Conservation (phyloP, 2,888 invertebrate species). For the Schrankia costaestrigalis region DNA sequence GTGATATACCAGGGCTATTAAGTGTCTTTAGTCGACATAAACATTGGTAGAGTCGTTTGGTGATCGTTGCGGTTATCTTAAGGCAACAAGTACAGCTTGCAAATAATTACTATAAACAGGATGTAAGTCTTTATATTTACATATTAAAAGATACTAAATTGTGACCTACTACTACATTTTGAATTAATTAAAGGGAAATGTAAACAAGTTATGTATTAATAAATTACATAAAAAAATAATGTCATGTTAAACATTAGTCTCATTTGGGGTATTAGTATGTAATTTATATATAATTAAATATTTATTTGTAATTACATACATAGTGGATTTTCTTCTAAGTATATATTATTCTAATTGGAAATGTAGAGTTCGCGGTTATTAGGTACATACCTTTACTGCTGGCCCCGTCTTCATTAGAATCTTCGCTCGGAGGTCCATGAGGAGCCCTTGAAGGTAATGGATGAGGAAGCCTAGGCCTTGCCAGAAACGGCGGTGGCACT, state of each 20-base stretch:
- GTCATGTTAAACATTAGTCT: too few relatives aligned
- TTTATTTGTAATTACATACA: too few relatives aligned
- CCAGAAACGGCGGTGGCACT: slow-evolving; percentile 80
- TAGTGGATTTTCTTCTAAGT: too few relatives aligned
- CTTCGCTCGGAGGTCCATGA: slow-evolving; percentile 77
- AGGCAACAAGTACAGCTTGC: not conserved
- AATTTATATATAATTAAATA: too few relatives aligned
- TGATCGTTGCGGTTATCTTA: slow-evolving; percentile 15
- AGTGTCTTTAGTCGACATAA: slow-evolving; percentile 7
- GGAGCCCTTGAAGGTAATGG: slow-evolving; percentile 66
- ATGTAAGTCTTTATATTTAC: too few relatives aligned
- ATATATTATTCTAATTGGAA: slow-evolving; percentile 2
- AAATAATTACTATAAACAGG: slow-evolving; percentile 9
- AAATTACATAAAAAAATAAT: too few relatives aligned
- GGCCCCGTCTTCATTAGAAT: slow-evolving; percentile 78
- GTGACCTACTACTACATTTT: too few relatives aligned
- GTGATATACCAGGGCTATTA: not conserved
- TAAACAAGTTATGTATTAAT: too few relatives aligned
- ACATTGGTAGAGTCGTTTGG: not conserved
- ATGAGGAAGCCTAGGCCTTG: slow-evolving; percentile 65
- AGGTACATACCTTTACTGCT: slow-evolving; percentile 71
- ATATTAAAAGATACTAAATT: too few relatives aligned
- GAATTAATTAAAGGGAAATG: too few relatives aligned
- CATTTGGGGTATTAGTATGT: too few relatives aligned
- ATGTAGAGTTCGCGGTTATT: not conserved